These are phyloP conservation scores for Nowickia ferox DNA, from an alignment of 2,888 invertebrate genomes.

Conservation along the genomic window DNA sequence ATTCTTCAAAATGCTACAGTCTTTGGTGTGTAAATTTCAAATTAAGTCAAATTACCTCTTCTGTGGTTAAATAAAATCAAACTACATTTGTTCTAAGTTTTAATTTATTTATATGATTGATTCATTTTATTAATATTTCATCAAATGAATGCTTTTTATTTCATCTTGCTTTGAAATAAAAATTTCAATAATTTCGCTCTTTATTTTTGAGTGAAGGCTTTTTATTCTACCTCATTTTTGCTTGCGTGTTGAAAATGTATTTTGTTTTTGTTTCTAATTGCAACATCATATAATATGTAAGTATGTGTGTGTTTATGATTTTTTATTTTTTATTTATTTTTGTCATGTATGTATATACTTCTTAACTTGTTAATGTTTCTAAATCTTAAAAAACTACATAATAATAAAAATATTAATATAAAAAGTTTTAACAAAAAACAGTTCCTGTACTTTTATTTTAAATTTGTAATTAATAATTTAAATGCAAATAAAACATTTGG, in stretches of 20 bases:
- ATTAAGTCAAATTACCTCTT: not conserved
- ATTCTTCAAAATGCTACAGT: no score
- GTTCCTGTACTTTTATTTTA: slow-evolving; percentile 55
- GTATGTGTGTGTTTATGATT: slow-evolving; percentile 2
- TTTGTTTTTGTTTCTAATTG: slow-evolving; percentile 32
- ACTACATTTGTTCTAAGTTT: slow-evolving; percentile 16
- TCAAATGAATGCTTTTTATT: slow-evolving; percentile 29
- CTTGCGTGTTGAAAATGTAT: slow-evolving; percentile 45
- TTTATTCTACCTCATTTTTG: slow-evolving; percentile 27
- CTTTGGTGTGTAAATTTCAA: not conserved
- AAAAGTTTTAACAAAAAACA: slow-evolving; percentile 63
- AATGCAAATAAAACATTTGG: slow-evolving; percentile 54
- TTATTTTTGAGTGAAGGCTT: slow-evolving; percentile 32
- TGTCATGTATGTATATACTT: slow-evolving; percentile 26
- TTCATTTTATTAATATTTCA: slow-evolving; percentile 61
- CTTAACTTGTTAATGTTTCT: slow-evolving; percentile 51
- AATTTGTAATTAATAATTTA: slow-evolving; percentile 42
- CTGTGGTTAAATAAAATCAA: slow-evolving; percentile 29
- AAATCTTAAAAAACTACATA: slow-evolving; percentile 66
- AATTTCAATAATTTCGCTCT: slow-evolving; percentile 43
- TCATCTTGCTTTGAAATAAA: slow-evolving; percentile 35
- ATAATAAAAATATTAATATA: slow-evolving; percentile 61
- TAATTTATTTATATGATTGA: slow-evolving; percentile 48
- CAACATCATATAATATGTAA: slow-evolving; percentile 46
- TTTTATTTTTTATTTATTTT: not conserved